Evolutionary conservation across 1,140 invertebrate species (phyloP), one percentile per base, ranked within the genome.

Genomic region (Cydia strobilella): DNA sequence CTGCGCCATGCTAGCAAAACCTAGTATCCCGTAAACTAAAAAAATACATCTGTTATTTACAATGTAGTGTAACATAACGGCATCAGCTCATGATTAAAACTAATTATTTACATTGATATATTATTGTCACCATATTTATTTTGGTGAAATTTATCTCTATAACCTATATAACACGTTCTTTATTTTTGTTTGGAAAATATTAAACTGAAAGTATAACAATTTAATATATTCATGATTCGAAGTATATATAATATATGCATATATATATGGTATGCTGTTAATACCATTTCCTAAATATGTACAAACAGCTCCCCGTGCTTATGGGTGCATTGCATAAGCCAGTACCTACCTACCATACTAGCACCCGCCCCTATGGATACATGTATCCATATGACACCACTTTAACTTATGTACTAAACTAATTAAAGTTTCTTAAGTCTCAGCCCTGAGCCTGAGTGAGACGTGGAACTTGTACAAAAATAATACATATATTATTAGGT

Each of bases 91-190:
- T 83, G 84, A 88, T 90, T 89, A 86, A 84, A 89, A 87, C 86
- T 90, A 89, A 88, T 85, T 90, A 91, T 92, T 84, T 92, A 92
- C 89, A 92, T 80, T 89, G 85, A 89, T 90, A 90, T 89, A 87
- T 92, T 91, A 92, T 92, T 92, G 90, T 92, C 90, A 91, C 90
- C 90, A 90, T 90, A 82, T 83, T 83, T 82, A 85, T 79, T 72
- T 39, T 91, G 90, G 90, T 92, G 89, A 92, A 83, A 87, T 39
- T 27, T 59, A 65, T 39, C 65, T 35, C n/a, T 69, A 69, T 35
- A 18, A 35, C 65, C 18, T 35, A 63, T 65, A 10, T 69, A 23
- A 31, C 25, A 69, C 25, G 27, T 9, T 69, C 10, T 69, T 69
- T 27, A 20, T n/a, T 48, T 72, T 72, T 72, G 45, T n/a, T 15